Evolutionary conservation across 2,888 invertebrate species (phyloP).

Genomic region (Sturmia bella): DNA sequence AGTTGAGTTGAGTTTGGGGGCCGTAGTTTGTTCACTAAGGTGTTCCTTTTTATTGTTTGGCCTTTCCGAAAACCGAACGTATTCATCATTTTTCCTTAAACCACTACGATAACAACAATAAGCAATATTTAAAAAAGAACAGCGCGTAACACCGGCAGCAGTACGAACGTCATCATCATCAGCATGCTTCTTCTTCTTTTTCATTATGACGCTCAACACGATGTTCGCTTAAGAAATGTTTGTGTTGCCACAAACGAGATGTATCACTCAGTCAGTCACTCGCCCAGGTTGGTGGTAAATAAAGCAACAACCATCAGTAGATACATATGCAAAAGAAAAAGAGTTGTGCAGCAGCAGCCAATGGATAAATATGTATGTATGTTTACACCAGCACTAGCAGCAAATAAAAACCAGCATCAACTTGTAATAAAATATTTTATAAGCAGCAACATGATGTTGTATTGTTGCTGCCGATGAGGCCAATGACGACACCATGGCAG

Average conservation of each 20-base stretch:
- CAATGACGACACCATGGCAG: conserved; percentile 4
- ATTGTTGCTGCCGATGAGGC: conserved; percentile 4
- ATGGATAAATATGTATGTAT: conserved; percentile 20
- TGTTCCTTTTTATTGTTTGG: background rate
- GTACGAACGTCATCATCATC: conserved; percentile 57
- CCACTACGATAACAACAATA: conserved; percentile 8
- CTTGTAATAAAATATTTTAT: conserved; percentile 16
- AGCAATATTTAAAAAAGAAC: background rate
- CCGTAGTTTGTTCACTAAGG: conserved; percentile 34
- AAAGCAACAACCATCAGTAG: conserved; percentile 15
- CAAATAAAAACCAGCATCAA: background rate
- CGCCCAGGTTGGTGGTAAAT: conserved; percentile 50
- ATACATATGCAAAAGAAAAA: conserved; percentile 63
- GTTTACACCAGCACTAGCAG: no score
- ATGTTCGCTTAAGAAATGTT: conserved; percentile 47
- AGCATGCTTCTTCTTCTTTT: conserved; percentile 1
- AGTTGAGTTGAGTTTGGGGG: background rate
- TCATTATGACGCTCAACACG: conserved; percentile 53
- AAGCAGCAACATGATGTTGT: conserved; percentile 24
- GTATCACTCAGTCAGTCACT: conserved; percentile 65
- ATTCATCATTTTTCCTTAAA: conserved; percentile 47
- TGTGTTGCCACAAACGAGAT: conserved; percentile 59
- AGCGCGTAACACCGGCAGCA: conserved; percentile 63
- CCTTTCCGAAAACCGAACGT: background rate
- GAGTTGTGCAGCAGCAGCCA: conserved; percentile 13